Percentiles rank a stretch among this genome's conserved stretches.
Conservation (phyloP, 2,113 vertebrate genomes). For the Pelodiscus sinensis region DNA sequence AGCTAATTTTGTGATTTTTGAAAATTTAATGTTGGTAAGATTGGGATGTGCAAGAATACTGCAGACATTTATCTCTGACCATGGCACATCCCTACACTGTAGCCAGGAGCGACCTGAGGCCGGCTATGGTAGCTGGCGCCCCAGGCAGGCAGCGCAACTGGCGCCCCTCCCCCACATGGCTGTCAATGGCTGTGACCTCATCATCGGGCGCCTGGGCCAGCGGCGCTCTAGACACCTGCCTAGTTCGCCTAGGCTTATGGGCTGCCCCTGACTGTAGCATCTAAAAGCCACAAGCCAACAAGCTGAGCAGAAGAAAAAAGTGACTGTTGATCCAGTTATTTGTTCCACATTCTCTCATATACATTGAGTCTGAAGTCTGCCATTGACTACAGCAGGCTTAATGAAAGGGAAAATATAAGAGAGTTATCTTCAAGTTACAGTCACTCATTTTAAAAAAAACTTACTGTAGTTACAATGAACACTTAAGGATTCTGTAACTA, state of each 20-base stretch:
- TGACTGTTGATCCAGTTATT: neutral
- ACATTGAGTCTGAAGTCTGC: neutral
- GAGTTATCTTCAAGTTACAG: neutral
- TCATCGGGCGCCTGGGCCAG: no score
- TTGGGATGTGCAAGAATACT: neutral
- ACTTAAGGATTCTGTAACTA: neutral
- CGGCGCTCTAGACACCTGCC: no score
- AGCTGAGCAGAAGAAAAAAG: neutral
- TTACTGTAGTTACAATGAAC: neutral
- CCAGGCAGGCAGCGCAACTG: no score
- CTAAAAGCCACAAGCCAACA: neutral
- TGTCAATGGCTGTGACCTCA: no score
- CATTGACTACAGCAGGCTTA: neutral
- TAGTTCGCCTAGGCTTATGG: no score
- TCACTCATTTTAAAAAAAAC: neutral
- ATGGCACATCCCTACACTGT: neutral
- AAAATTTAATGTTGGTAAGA: neutral
- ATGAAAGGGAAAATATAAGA: neutral
- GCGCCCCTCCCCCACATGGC: no score
- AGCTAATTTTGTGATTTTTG: neutral
- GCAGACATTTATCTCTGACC: neutral
- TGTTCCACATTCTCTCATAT: neutral
- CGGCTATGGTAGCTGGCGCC: no score
- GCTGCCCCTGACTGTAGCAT: neutral
- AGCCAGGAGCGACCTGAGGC: no score